Conservation (phyloP, 2,888 invertebrate genomes). For the Napeogenes inachia region DNA sequence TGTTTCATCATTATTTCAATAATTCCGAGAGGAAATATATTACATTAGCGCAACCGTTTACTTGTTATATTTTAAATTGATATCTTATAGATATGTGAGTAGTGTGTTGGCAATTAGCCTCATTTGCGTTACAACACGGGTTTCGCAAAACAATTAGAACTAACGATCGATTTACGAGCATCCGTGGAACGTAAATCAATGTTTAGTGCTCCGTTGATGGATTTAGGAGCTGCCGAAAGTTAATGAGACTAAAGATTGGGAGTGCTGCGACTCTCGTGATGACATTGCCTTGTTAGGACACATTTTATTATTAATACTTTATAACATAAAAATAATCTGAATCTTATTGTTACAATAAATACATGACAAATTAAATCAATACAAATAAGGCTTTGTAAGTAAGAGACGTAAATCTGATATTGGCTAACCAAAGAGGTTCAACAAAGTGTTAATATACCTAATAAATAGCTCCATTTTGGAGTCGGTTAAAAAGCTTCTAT, state of each 20-base stretch:
- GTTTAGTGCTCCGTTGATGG: constrained; percentile 41
- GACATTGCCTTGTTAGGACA: background rate
- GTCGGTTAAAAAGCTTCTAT: constrained; percentile 1
- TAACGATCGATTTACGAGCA: constrained; percentile 50
- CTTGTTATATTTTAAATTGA: background rate
- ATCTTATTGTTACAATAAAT: too few species aligned
- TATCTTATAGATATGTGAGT: background rate
- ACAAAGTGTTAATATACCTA: too few species aligned
- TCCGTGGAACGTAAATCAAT: constrained; percentile 54
- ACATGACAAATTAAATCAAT: too few species aligned
- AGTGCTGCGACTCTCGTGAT: background rate
- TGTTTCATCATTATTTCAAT: constrained; percentile 1
- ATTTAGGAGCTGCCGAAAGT: constrained; percentile 31
- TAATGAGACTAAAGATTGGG: background rate
- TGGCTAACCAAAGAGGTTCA: too few species aligned
- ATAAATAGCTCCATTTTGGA: background rate
- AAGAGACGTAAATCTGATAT: too few species aligned
- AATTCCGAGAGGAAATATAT: background rate
- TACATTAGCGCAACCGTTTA: background rate
- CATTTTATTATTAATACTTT: too few species aligned
- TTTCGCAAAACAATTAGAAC: constrained; percentile 40
- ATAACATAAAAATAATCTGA: too few species aligned
- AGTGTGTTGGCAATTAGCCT: constrained; percentile 36
- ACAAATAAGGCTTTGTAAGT: too few species aligned
- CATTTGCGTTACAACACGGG: constrained; percentile 45